A percentile compares a stretch with the other conserved stretches of the same genome.
These are phyloP conservation scores for Toxotes chatareus DNA, from an alignment of 2,113 vertebrate genomes.

Conservation along the genomic window DNA sequence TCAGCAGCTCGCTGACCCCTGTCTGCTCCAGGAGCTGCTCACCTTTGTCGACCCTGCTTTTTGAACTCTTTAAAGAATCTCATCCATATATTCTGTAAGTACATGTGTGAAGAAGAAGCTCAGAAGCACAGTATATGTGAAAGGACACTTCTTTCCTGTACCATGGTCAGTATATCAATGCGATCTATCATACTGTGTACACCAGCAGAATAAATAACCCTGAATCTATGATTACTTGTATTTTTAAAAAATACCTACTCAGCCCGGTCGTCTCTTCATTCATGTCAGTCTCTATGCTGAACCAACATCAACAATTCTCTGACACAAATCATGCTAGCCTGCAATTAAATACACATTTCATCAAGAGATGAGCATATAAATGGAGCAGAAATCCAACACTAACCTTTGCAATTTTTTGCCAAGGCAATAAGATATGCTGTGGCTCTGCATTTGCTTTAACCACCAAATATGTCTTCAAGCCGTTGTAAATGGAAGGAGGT, in stretches of 20 bases:
- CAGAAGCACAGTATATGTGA: background rate
- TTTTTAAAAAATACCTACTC: too few species aligned
- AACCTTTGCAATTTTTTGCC: conserved; percentile 31
- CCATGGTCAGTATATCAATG: background rate
- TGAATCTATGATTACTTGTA: too few species aligned
- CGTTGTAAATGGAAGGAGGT: conserved; percentile 1
- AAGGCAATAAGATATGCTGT: conserved; percentile 14
- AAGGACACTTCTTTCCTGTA: background rate
- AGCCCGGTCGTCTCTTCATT: too few species aligned
- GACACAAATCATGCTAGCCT: conserved; percentile 12
- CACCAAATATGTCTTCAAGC: background rate
- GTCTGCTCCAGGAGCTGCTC: background rate
- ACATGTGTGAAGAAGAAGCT: background rate
- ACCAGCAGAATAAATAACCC: background rate
- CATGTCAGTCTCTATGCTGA: too few species aligned
- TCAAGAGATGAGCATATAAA: conserved; percentile 24
- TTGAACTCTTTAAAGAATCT: background rate
- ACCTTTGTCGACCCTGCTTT: background rate
- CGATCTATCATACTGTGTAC: background rate
- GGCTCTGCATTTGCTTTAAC: conserved; percentile 17
- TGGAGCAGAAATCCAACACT: conserved; percentile 9
- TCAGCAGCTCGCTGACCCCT: background rate
- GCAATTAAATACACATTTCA: conserved; percentile 47
- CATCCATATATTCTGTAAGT: background rate
- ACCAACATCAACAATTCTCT: conserved; percentile 1